Percentiles rank a stretch among this genome's conserved stretches.
phyloP scores from a whole-genome alignment of 2,113 vertebrate genomes.

The Gulo gulo region DNA sequence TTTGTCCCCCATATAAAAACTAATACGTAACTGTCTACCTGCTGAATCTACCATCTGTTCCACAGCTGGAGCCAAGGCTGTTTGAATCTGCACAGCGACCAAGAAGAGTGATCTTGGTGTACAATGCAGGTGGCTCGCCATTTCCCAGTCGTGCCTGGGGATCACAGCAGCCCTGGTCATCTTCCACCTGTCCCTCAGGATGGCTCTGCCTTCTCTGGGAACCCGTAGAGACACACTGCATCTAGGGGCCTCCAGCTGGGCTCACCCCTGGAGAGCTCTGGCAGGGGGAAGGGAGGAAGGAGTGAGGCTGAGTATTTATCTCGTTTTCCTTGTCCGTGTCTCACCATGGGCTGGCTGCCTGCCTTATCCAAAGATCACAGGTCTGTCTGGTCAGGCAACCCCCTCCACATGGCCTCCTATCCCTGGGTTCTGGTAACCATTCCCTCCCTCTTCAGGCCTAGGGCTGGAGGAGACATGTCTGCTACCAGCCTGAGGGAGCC shows the following conservation, averaged over 20 bases:
- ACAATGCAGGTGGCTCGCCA: neutral
- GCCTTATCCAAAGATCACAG: neutral
- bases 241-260: neutral
- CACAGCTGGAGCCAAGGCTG: neutral
- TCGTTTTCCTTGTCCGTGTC: neutral
- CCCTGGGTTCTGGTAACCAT: too few species aligned
- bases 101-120: neutral
- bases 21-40: slow-evolving; percentile 33
- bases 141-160: neutral
- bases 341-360: neutral
- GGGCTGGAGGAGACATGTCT: neutral
- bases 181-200: neutral
- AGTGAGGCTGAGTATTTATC: neutral
- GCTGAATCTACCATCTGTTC: slow-evolving; percentile 10
- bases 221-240: neutral
- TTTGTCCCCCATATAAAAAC: neutral
- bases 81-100: neutral
- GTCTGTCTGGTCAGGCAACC: neutral
- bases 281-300: neutral
- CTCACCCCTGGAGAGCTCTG: neutral
- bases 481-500: neutral
- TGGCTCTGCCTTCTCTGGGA: neutral
- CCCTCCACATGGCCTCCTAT: neutral
- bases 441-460: neutral
- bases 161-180: accelerated